These are phyloP conservation scores for Perithous albicinctus DNA, from an alignment of 2,888 invertebrate species.

Conservation along the genomic window DNA sequence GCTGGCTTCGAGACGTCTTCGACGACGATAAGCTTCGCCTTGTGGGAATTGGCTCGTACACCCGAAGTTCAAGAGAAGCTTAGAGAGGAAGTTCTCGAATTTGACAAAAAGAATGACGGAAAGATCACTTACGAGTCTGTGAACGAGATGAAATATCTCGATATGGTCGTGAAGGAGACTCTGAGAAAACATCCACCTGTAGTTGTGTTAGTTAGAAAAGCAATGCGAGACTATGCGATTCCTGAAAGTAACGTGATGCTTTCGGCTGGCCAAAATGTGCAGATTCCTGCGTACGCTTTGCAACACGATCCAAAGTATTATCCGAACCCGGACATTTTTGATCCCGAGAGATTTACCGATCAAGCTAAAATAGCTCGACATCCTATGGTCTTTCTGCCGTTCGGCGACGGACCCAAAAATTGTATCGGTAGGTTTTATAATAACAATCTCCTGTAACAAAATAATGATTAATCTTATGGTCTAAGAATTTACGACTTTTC, in stretches of 20 bases:
- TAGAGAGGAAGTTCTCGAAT: conserved; percentile 48
- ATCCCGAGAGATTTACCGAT: conserved; percentile 77
- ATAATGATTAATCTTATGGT: neutral
- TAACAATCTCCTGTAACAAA: neutral
- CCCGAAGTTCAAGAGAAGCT: conserved; percentile 82
- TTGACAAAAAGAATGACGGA: conserved; percentile 62
- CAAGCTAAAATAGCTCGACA: conserved; percentile 67
- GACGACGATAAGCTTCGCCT: conserved; percentile 81
- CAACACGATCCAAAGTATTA: conserved; percentile 60
- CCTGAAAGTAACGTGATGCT: conserved; percentile 57
- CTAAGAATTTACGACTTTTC: conserved; percentile 1
- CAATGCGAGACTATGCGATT: conserved; percentile 68
- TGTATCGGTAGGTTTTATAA: conserved; percentile 76
- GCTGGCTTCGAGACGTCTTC: conserved; percentile 85
- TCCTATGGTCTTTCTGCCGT: conserved; percentile 75
- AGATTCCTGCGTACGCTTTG: conserved; percentile 57
- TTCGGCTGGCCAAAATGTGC: conserved; percentile 35
- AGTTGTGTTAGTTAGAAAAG: conserved; percentile 76
- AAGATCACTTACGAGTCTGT: conserved; percentile 52
- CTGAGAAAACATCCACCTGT: conserved; percentile 84
- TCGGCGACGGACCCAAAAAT: no score
- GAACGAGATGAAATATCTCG: conserved; percentile 80
- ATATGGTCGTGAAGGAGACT: conserved; percentile 83
- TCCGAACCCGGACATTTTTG: conserved; percentile 74
- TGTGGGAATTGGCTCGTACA: conserved; percentile 83